Percentiles rank a stretch among this genome's conserved stretches.
Evolutionary conservation across 2,888 invertebrate species (phyloP).

Genomic region (Fabriciana adippe): DNA sequence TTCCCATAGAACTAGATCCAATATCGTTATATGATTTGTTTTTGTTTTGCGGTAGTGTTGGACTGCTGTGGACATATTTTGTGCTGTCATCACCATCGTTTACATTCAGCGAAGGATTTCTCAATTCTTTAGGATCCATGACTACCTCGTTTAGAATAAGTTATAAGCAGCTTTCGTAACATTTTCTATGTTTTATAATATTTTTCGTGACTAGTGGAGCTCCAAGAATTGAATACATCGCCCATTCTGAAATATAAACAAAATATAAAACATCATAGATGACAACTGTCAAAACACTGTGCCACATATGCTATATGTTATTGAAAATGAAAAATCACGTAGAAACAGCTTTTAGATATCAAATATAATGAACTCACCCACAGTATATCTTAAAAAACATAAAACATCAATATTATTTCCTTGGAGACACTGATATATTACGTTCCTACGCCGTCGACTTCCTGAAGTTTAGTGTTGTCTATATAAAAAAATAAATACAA

Average conservation of each 20-base stretch:
- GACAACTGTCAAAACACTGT: conserved; percentile 79
- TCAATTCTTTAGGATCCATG: conserved; percentile 78
- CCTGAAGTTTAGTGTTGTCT: conserved; percentile 54
- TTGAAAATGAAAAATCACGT: conserved; percentile 32
- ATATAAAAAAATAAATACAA: conserved; percentile 31
- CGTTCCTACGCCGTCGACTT: conserved; percentile 66
- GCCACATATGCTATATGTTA: conserved; percentile 67
- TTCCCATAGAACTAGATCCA: conserved; percentile 66
- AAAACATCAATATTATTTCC: conserved; percentile 79
- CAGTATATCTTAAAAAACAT: conserved; percentile 46
- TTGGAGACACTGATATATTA: conserved; percentile 80
- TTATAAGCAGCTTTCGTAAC: conserved; percentile 54
- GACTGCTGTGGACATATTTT: conserved; percentile 63
- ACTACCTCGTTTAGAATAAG: conserved; percentile 53
- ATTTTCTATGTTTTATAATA: conserved; percentile 50
- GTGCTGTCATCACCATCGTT: conserved; percentile 67
- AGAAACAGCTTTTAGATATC: conserved; percentile 12
- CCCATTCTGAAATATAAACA: conserved; percentile 79
- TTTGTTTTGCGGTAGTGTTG: conserved; percentile 59
- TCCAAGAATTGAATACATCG: conserved; percentile 49
- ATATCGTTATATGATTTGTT: conserved; percentile 69
- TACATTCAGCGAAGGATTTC: conserved; percentile 63
- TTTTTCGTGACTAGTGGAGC: conserved; percentile 44
- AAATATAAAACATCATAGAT: conserved; percentile 63
- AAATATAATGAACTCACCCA: conserved; percentile 49